Percentiles rank a stretch among this genome's conserved stretches.
Conservation (phyloP, 2,888 invertebrate species). For the Shargacucullia verbasci region DNA sequence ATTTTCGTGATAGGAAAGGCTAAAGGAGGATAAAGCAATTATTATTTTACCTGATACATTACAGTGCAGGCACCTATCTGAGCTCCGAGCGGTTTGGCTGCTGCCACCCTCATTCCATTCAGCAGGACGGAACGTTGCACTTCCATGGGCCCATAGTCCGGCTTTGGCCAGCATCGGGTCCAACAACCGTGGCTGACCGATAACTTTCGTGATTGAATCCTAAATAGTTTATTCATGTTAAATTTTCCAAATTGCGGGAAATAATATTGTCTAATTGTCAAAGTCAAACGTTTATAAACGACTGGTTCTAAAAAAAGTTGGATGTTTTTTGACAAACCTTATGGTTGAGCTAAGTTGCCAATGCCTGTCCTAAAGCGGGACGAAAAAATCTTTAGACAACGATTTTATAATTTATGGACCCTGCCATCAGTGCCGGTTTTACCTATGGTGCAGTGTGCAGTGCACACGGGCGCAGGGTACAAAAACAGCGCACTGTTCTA, state of each 20-base stretch:
- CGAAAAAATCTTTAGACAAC: too few relatives aligned
- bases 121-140: constrained; percentile 69
- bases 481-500: too few relatives aligned
- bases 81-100: constrained; percentile 66
- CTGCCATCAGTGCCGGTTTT: too few relatives aligned
- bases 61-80: constrained; percentile 77
- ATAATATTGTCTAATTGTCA: constrained; percentile 1
- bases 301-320: too few relatives aligned
- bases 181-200: constrained; percentile 35
- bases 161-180: constrained; percentile 56
- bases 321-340: too few relatives aligned
- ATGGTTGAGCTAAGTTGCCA: too few relatives aligned
- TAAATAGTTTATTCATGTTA: constrained; percentile 36
- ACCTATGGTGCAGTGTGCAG: too few relatives aligned
- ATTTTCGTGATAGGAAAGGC: too few relatives aligned
- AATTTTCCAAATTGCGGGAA: constrained; percentile 1
- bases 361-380: too few relatives aligned
- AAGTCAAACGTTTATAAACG: background rate
- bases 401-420: too few relatives aligned
- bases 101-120: constrained; percentile 74
- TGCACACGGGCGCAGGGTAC: too few relatives aligned
- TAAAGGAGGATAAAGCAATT: too few relatives aligned
- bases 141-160: constrained; percentile 73
- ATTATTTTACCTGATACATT: constrained; percentile 76
- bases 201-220: constrained; percentile 46